These are phyloP conservation scores for Sceloporus undulatus DNA, from an alignment of 2,113 vertebrate species.

Conservation along the genomic window DNA sequence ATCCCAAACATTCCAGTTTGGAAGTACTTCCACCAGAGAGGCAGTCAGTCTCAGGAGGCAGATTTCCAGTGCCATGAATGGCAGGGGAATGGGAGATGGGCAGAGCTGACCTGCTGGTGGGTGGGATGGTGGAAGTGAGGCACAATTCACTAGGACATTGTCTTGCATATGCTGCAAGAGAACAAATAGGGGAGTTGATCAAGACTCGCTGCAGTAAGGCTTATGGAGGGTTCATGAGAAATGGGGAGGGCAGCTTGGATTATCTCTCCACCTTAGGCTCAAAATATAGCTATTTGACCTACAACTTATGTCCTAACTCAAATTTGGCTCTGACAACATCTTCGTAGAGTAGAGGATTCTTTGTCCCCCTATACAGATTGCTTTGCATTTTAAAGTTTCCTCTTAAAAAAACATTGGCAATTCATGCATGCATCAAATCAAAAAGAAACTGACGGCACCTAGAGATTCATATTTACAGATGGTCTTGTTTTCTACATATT, in stretches of 20 bases:
- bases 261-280: no score
- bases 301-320: no score
- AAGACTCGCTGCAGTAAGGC: neutral
- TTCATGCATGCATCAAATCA: slow-evolving; percentile 66
- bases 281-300: no score
- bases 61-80: neutral
- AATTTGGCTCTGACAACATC: no score
- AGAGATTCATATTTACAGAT: slow-evolving; percentile 71
- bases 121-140: no score
- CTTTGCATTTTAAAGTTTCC: slow-evolving; percentile 29
- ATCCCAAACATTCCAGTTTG: neutral
- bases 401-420: slow-evolving; percentile 38
- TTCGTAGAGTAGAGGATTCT: no score
- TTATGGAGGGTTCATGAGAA: neutral
- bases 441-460: slow-evolving; percentile 43
- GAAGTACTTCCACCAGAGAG: neutral
- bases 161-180: neutral
- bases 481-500: slow-evolving; percentile 69
- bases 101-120: no score
- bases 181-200: neutral
- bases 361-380: slow-evolving; percentile 14
- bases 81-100: no score
- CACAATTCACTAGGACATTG: neutral
- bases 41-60: neutral
- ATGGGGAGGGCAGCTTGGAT: no score